Evolutionary conservation across 2,888 invertebrate genomes (phyloP).

Genomic region (Synergus itoensis): DNA sequence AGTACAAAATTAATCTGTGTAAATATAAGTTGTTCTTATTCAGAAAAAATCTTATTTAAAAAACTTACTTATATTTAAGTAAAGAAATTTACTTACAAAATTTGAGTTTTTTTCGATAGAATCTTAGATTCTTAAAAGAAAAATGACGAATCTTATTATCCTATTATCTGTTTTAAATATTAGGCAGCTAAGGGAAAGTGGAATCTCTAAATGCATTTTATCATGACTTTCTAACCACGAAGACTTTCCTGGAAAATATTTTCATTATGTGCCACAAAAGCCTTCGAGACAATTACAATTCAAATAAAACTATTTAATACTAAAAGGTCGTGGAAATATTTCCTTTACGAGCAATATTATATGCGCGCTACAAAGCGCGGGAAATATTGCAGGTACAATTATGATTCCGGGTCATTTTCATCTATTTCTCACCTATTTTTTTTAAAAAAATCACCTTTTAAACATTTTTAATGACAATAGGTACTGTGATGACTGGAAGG

Average conservation of each 20-base stretch:
- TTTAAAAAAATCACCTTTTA: background rate
- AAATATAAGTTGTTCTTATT: too few relatives aligned
- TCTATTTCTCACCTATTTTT: too few relatives aligned
- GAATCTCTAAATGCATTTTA: conserved; percentile 7
- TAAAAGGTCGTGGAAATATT: background rate
- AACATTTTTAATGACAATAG: background rate
- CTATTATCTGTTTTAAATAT: background rate
- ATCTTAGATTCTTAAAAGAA: background rate
- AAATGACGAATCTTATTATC: background rate
- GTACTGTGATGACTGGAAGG: too few relatives aligned
- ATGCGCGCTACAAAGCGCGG: too few relatives aligned
- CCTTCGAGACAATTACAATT: background rate
- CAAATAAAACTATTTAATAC: background rate
- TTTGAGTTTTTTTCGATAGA: too few relatives aligned
- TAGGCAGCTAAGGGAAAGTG: background rate
- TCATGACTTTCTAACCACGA: conserved; percentile 20
- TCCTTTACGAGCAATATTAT: too few relatives aligned
- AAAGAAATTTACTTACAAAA: too few relatives aligned
- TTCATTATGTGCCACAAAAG: conserved; percentile 1
- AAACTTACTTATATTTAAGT: too few relatives aligned
- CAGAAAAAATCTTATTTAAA: too few relatives aligned
- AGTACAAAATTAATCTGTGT: too few relatives aligned
- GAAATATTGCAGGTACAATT: too few relatives aligned
- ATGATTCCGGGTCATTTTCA: too few relatives aligned
- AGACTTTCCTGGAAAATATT: conserved; percentile 15